Evolutionary conservation across 2,797 vertebrate genomes (phyloP).

Genomic region (Apogon talboti): DNA sequence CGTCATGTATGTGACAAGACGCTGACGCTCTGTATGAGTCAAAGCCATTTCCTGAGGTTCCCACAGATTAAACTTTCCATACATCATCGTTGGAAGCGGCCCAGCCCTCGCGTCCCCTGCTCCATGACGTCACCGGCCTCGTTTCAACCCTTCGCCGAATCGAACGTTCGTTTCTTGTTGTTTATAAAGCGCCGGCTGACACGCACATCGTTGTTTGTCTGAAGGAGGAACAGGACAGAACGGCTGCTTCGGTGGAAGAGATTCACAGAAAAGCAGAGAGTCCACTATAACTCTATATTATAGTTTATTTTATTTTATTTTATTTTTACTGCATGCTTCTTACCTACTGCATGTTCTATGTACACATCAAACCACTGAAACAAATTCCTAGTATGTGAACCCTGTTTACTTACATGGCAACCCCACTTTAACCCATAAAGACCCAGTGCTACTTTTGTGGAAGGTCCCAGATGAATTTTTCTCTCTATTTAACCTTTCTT

Average conservation of each 20-base stretch:
- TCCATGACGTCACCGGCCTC: constrained; percentile 46
- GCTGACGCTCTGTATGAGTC: constrained; percentile 54
- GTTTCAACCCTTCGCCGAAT: constrained; percentile 38
- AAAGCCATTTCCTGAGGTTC: constrained; percentile 47
- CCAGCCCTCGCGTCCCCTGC: constrained; percentile 7
- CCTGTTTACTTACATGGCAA: too few species aligned
- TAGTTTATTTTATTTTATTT: too few species aligned
- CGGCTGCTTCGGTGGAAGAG: neutral
- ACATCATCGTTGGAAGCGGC: constrained; percentile 49
- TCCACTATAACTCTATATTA: too few species aligned
- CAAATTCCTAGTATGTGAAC: too few species aligned
- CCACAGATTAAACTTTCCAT: constrained; percentile 54
- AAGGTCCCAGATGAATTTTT: too few species aligned
- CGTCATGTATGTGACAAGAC: constrained; percentile 8
- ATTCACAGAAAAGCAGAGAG: neutral
- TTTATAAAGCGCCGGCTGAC: constrained; percentile 19
- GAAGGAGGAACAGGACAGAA: constrained; percentile 13
- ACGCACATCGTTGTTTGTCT: constrained; percentile 21
- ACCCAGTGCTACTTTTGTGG: too few species aligned
- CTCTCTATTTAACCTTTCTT: too few species aligned
- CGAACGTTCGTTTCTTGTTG: constrained; percentile 33
- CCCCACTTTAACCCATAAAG: too few species aligned
- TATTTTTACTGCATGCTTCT: too few species aligned
- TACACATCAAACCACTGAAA: too few species aligned
- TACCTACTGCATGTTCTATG: too few species aligned